phyloP scores from a whole-genome alignment of 2,797 vertebrate genomes.

The Rhadinocentrus ornatus region DNA sequence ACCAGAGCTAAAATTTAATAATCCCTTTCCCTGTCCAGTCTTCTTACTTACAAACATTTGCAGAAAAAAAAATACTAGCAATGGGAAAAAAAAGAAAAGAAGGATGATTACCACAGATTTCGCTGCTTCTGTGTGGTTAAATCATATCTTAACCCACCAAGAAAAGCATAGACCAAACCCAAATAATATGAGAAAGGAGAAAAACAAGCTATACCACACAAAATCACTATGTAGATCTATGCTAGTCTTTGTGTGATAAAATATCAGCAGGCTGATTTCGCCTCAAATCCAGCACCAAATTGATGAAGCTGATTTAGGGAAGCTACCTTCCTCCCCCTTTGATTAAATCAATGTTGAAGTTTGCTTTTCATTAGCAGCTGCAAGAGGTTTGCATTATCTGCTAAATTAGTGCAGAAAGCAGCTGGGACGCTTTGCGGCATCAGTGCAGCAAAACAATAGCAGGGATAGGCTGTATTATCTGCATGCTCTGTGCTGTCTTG shows the following conservation, averaged over 20 bases:
- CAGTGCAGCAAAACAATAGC: constrained; percentile 46
- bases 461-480: constrained; percentile 34
- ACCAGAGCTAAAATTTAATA: not conserved
- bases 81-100: not conserved
- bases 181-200: not conserved
- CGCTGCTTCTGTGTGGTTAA: not conserved
- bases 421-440: constrained; percentile 17
- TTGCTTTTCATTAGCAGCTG: not conserved
- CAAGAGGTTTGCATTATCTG: not conserved
- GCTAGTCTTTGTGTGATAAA: not conserved
- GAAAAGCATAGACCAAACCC: not conserved
- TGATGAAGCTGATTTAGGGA: not conserved
- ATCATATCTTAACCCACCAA: not conserved
- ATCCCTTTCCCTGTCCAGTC: not conserved
- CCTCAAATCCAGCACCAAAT: not conserved
- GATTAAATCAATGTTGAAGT: not conserved
- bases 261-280: not conserved
- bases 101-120: not conserved
- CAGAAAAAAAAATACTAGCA: not conserved
- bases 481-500: constrained; percentile 49
- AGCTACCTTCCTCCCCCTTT: constrained; percentile 9
- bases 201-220: not conserved
- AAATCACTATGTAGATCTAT: not conserved
- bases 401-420: not conserved
- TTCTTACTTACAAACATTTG: not conserved